phyloP scores from a whole-genome alignment of 2,888 invertebrate genomes.

The Malachius bipustulatus region DNA sequence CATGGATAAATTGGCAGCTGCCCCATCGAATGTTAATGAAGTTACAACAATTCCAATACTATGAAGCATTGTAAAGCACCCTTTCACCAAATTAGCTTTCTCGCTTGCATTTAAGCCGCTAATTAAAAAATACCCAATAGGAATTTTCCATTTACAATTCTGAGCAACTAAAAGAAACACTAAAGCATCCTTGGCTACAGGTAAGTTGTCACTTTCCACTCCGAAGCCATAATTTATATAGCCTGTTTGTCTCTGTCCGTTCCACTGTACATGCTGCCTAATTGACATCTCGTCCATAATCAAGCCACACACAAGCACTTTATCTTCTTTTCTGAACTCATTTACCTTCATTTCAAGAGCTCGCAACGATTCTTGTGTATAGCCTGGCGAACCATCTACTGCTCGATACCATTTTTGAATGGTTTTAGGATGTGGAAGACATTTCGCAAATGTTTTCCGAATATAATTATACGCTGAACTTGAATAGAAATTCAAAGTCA shows the following conservation, averaged over 20 bases:
- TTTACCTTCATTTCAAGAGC: constrained; percentile 12
- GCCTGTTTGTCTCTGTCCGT: constrained; percentile 16
- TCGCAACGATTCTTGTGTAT: constrained; percentile 15
- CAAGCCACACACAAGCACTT: no score
- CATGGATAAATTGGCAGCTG: constrained; percentile 5
- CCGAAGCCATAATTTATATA: constrained; percentile 19
- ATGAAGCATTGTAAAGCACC: constrained; percentile 9
- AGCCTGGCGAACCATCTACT: constrained; percentile 18
- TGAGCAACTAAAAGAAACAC: constrained; percentile 18
- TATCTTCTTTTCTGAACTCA: constrained; percentile 2
- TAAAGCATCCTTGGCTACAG: constrained; percentile 16
- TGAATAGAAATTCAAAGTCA: no score
- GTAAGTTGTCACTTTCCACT: constrained; percentile 16
- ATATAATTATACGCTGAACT: no score
- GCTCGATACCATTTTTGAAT: constrained; percentile 18
- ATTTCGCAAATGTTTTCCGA: no score
- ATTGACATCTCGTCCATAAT: constrained; percentile 21
- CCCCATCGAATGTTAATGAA: constrained; percentile 12
- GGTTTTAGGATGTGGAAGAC: constrained; percentile 20
- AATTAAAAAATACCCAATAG: constrained; percentile 16
- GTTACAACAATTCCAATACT: constrained; percentile 5
- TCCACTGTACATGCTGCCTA: constrained; percentile 18
- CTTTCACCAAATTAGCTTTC: no score
- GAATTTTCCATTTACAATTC: constrained; percentile 14
- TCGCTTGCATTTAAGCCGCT: constrained; percentile 10